Evolutionary conservation across 1,140 invertebrate genomes (phyloP), one percentile per base, ranked within the genome.

Genomic region (Drosophila pseudoobscura): DNA sequence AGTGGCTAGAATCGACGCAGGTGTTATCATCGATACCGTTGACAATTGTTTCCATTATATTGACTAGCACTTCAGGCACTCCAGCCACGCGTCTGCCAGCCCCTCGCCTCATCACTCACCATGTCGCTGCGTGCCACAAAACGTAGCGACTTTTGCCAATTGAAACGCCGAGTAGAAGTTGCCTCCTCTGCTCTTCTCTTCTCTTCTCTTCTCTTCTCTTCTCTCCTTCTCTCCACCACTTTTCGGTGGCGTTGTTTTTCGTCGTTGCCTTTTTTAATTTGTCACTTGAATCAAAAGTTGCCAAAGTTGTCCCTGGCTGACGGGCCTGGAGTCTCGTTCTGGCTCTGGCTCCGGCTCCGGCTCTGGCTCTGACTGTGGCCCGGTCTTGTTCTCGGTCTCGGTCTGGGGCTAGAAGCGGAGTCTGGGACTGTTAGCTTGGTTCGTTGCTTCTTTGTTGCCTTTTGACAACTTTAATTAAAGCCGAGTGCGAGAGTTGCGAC

Each of bases 231-330:
- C 52, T 31, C 50, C 61, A 69, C 43, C 58, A 55, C 58, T 63
- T 59, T 47, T 52, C 47, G 61, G 72, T 45, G 58, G 57, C 68
- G 50, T 71, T 78, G 59, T 61, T 80, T 73, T 80, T 66, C 49
- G 54, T 65, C 46, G 58, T 78, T 77, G 80, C 73, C 73, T 69
- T 87, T 87, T 87, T 87, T 87, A 87, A 87, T 87, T 87, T 87
- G 83, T 87, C 82, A 87, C 82, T 87, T 78, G 82, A 87, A 87
- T 80, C 70, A 85, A 85, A 87, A 82, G 82, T 87, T 88, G 75
- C 70, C 78, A 80, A 87, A 87, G 70, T 88, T 85, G 80, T 79
- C 66, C 78, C 66, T 45, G 58, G 11, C 76, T 50, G 70, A 79
- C 39, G 56, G 56, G 39, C 55, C 55, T 55, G 59, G 35, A 39